A percentile compares a stretch with the other conserved stretches of the same genome.
Conservation (phyloP, 1,140 invertebrate species). For the Dufourea novaeangliae region DNA sequence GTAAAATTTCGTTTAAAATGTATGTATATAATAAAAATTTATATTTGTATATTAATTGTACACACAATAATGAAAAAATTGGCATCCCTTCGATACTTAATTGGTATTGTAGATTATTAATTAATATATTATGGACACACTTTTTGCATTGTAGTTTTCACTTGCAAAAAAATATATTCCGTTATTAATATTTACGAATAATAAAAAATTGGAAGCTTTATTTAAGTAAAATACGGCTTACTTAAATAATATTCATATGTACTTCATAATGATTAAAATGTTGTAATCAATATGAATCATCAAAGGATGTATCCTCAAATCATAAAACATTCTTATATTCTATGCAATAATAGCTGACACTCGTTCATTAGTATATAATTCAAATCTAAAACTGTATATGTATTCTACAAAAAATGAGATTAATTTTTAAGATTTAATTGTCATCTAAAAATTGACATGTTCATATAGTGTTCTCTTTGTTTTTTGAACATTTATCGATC, state of each 20-base stretch:
- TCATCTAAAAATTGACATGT: conserved; percentile 11
- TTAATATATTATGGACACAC: conserved; percentile 13
- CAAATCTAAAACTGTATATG: conserved; percentile 19
- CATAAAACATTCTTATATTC: conserved; percentile 27
- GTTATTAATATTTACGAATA: conserved; percentile 16
- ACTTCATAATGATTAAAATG: conserved; percentile 13
- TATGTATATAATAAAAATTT: conserved; percentile 1
- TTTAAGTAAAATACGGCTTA: conserved; percentile 2
- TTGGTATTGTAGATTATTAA: conserved; percentile 6
- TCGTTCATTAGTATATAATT: conserved; percentile 15
- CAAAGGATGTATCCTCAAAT: conserved; percentile 7
- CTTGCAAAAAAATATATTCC: conserved; percentile 24
- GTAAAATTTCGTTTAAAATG: conserved; percentile 10
- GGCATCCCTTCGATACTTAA: conserved; percentile 21
- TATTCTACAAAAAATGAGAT: conserved; percentile 25
- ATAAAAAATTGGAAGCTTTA: conserved; percentile 7
- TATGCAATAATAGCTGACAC: conserved; percentile 18
- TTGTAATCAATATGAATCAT: conserved; percentile 16
- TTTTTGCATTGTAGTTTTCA: background rate
- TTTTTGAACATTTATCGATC: conserved; percentile 19
- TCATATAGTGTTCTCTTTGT: conserved; percentile 11
- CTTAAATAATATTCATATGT: conserved; percentile 6
- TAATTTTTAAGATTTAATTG: conserved; percentile 29
- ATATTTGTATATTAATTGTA: conserved; percentile 6
- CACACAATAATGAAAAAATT: conserved; percentile 4